phyloP scores from a whole-genome alignment of 2,113 vertebrate genomes.

The Sylvilagus bachmani region DNA sequence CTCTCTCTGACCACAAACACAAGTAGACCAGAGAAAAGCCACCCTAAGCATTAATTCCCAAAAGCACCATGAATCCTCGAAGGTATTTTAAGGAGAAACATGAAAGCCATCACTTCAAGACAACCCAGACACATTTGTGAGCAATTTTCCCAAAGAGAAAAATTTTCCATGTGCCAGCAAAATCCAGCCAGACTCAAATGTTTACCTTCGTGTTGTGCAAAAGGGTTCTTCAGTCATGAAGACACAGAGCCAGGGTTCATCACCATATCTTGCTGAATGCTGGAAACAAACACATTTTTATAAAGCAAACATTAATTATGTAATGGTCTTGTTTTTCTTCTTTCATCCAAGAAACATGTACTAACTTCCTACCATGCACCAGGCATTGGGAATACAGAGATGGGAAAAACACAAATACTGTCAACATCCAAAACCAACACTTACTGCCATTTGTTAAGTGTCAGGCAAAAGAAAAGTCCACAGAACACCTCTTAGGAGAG shows the following conservation, averaged over 20 bases:
- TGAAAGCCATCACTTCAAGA: neutral
- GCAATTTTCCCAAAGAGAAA: neutral
- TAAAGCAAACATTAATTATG: slow-evolving; percentile 12
- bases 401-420: slow-evolving; percentile 6
- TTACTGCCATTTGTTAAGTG: neutral
- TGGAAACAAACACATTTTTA: slow-evolving; percentile 78
- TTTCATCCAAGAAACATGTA: neutral
- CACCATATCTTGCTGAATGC: slow-evolving; percentile 86
- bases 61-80: neutral
- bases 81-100: neutral
- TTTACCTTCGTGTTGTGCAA: slow-evolving; percentile 82
- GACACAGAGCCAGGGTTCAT: slow-evolving; percentile 68
- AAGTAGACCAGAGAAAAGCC: slow-evolving; percentile 23
- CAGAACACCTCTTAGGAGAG: neutral
- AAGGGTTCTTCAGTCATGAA: slow-evolving; percentile 82
- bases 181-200: neutral
- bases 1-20: slow-evolving; percentile 13
- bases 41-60: neutral
- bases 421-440: neutral
- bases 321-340: neutral
- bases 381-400: neutral
- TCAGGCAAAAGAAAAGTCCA: neutral
- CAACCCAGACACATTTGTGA: slow-evolving; percentile 10
- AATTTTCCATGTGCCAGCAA: neutral
- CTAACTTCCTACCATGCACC: neutral